These are phyloP conservation scores for Zaprionus ornatus DNA, from an alignment of 1,140 invertebrate species.

Conservation along the genomic window DNA sequence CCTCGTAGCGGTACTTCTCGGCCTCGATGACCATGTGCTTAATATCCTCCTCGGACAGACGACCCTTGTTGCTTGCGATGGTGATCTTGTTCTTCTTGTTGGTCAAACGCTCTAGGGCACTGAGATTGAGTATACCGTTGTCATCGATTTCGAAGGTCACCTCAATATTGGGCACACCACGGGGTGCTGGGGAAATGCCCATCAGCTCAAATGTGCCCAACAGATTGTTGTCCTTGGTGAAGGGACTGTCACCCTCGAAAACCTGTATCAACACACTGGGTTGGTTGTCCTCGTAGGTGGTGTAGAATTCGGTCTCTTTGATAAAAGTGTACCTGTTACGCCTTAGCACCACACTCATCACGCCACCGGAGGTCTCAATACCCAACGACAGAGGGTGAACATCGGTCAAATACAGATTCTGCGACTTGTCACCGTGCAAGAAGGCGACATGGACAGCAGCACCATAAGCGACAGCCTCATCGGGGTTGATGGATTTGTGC, in stretches of 20 bases:
- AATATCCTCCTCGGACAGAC: slow-evolving; percentile 98
- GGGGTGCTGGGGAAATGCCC: slow-evolving; percentile 96
- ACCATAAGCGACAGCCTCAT: slow-evolving; percentile 96
- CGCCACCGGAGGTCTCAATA: slow-evolving; percentile 98
- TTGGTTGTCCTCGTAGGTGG: slow-evolving; percentile 98
- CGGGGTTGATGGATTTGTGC: slow-evolving; percentile 98
- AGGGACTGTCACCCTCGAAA: slow-evolving; percentile 95
- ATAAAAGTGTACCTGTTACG: slow-evolving; percentile 98
- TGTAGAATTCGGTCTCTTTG: slow-evolving; percentile 98
- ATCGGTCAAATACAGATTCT: slow-evolving; percentile 96
- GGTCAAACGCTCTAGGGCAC: slow-evolving; percentile 95
- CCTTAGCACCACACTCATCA: slow-evolving; percentile 98
- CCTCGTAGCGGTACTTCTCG: slow-evolving; percentile 96
- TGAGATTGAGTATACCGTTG: slow-evolving; percentile 95
- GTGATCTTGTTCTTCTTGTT: slow-evolving; percentile 99
- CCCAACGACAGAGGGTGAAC: slow-evolving; percentile 97
- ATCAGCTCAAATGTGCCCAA: slow-evolving; percentile 97
- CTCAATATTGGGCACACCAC: slow-evolving; percentile 97
- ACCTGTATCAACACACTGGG: slow-evolving; percentile 96
- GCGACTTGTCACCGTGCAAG: slow-evolving; percentile 96
- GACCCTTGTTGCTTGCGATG: slow-evolving; percentile 98
- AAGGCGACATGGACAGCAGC: slow-evolving; percentile 97
- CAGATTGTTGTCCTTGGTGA: slow-evolving; percentile 96
- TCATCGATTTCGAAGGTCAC: slow-evolving; percentile 97
- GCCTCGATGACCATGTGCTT: slow-evolving; percentile 99